Conservation (phyloP, 30 jellyfish, hydroid and myxozoan species). For the Chrysaora quinquecirrha region DNA sequence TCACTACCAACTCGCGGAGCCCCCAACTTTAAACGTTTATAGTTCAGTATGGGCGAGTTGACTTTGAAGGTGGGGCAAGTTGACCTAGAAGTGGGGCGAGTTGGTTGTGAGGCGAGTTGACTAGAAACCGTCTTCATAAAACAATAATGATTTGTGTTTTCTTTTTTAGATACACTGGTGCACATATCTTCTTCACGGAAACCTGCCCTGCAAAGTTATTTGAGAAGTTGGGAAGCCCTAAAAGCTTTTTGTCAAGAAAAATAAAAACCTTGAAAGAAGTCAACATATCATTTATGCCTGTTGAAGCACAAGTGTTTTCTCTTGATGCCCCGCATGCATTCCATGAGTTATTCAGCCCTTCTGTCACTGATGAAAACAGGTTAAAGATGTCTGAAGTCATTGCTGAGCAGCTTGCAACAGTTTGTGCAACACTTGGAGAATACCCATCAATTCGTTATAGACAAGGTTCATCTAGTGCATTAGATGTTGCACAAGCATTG, state of each 20-base stretch:
- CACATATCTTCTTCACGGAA: slow-evolving; percentile 91
- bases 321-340: slow-evolving; percentile 81
- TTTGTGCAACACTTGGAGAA: slow-evolving; percentile 96
- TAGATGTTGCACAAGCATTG: slow-evolving; percentile 84
- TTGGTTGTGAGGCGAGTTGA: no score
- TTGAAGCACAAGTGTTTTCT: slow-evolving; percentile 91
- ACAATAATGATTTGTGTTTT: no score
- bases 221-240: slow-evolving; percentile 83
- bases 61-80: no score
- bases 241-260: slow-evolving; percentile 69
- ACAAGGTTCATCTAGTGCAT: slow-evolving; percentile 74
- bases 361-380: slow-evolving; percentile 62
- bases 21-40: no score
- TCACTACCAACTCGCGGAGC: no score
- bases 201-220: slow-evolving; percentile 81
- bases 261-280: slow-evolving; percentile 85
- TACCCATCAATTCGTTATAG: slow-evolving; percentile 92
- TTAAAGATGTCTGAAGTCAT: slow-evolving; percentile 74
- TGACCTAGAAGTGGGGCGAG: no score
- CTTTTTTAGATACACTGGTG: slow-evolving; percentile 78
- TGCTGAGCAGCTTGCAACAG: slow-evolving; percentile 95
- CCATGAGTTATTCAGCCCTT: slow-evolving; percentile 68
- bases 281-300: slow-evolving; percentile 88
- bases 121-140: no score
- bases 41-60: no score